A percentile compares a stretch with the other conserved stretches of the same genome.
These are phyloP conservation scores for Megastigmus dorsalis DNA, from an alignment of 2,888 invertebrate genomes.

Conservation along the genomic window DNA sequence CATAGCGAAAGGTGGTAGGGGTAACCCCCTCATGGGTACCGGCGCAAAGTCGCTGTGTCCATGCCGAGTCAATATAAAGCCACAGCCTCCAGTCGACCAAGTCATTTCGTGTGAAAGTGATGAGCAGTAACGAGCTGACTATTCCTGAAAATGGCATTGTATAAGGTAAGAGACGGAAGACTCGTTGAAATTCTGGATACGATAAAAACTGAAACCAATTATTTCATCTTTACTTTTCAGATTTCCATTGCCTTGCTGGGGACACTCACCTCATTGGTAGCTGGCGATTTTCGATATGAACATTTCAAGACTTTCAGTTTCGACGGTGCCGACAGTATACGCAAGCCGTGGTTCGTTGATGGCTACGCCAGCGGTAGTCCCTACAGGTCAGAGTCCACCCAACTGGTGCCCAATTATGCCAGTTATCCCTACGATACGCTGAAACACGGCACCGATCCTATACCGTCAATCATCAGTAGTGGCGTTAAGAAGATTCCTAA, in stretches of 20 bases:
- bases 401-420: constrained; percentile 13
- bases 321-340: constrained; percentile 13
- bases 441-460: constrained; percentile 36
- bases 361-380: not conserved
- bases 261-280: constrained; percentile 51
- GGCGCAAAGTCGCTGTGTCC: constrained; percentile 4
- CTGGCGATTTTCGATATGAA: constrained; percentile 54
- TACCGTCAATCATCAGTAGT: constrained; percentile 6
- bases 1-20: not conserved
- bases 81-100: constrained; percentile 58
- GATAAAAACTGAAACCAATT: not conserved
- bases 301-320: constrained; percentile 49
- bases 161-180: constrained; percentile 22
- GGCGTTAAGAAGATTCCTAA: constrained; percentile 59
- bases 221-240: constrained; percentile 47
- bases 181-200: not conserved
- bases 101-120: constrained; percentile 69
- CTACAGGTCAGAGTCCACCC: constrained; percentile 35
- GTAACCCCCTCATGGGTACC: not conserved
- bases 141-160: constrained; percentile 36
- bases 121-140: constrained; percentile 52
- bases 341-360: constrained; percentile 45
- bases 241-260: constrained; percentile 55
- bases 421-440: constrained; percentile 10
- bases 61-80: constrained; percentile 70